Base-by-base conservation (phyloP, 2,797 vertebrate species). In the Rhabdomys pumilio region DNA sequence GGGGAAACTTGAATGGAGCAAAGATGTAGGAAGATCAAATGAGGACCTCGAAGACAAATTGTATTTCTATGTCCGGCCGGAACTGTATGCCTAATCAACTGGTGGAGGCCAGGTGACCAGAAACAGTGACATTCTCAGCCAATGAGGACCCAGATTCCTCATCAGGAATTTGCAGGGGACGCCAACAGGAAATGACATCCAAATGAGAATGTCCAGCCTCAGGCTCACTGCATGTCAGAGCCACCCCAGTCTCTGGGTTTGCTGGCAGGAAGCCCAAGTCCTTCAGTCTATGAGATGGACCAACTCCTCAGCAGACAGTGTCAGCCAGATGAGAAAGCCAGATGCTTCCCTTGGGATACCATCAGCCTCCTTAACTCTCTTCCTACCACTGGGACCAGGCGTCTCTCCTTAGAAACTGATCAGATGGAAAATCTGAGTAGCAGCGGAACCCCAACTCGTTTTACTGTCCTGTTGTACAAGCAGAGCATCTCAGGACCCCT, bases 71-170 rank as follows among this genome's bases (percentile, higher is more conserved):
- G 80, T 86, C n/a, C 83, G 50, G 4, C 61, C 53, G 24, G 47
- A 57, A 67, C 19, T 61, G 41, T 9, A 24, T 26, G 61, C 73
- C 81, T 47, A 59, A 31, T 89, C 77, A n/a, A 47, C 59, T 34
- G 75, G 31, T 24, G 6, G 67, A 31, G 73, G 44, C 73, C 59
- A 85, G 38, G 38, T 41, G 86, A 89, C 53, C 76, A 65, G 8
- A 91, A 86, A 77, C 44, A 80, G 67, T 57, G 85, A 41, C 53
- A 86, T 73, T 65, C 81, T 92, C 81, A 72, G 57, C 63, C 24
- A 65, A 63, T 0, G 0, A 89, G 55, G 63, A 89, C 86, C 31
- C 82, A 73, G 29, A 29, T 19, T 29, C n/a, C 29, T 76, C 24
- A 77, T 53, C 26, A 53, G 44, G 80, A 55, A 1, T 83, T 59